phyloP scores from a whole-genome alignment of 2,888 invertebrate species.

The Falcaria lacertinaria region DNA sequence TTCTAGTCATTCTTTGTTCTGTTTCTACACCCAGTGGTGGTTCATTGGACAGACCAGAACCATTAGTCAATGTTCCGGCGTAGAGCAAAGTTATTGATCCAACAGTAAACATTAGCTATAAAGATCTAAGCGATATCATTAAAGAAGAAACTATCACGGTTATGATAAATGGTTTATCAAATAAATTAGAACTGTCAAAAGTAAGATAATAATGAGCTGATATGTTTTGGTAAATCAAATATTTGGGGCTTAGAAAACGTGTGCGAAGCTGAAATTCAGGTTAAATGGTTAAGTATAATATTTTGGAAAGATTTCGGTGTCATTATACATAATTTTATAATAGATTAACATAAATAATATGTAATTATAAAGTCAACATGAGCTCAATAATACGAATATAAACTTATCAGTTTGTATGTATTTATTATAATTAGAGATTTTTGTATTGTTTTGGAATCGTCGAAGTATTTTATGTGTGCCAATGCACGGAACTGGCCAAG shows the following conservation, averaged over 20 bases:
- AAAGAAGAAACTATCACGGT: constrained; percentile 15
- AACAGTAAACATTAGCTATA: constrained; percentile 30
- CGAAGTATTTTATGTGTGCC: too few species aligned
- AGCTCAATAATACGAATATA: too few species aligned
- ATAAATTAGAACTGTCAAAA: constrained; percentile 10
- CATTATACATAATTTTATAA: constrained; percentile 23
- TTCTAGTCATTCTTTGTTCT: constrained; percentile 39
- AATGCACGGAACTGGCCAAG: not conserved
- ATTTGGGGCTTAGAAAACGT: constrained; percentile 10
- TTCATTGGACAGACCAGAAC: constrained; percentile 15
- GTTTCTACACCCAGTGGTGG: constrained; percentile 23
- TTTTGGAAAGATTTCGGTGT: constrained; percentile 24
- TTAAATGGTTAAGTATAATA: constrained; percentile 28
- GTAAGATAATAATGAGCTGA: constrained; percentile 6
- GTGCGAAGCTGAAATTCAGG: constrained; percentile 24
- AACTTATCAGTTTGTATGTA: too few species aligned
- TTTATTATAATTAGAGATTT: too few species aligned
- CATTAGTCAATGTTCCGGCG: constrained; percentile 30
- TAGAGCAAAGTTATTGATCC: constrained; percentile 24
- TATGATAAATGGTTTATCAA: constrained; percentile 19
- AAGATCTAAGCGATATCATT: constrained; percentile 24
- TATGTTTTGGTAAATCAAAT: constrained; percentile 10
- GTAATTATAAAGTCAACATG: too few species aligned
- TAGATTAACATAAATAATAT: constrained; percentile 12
- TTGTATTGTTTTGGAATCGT: too few species aligned